Evolutionary conservation across 2,888 invertebrate genomes (phyloP), one percentile per base, ranked within the genome.

Genomic region (Lissocephala sabroskyi): DNA sequence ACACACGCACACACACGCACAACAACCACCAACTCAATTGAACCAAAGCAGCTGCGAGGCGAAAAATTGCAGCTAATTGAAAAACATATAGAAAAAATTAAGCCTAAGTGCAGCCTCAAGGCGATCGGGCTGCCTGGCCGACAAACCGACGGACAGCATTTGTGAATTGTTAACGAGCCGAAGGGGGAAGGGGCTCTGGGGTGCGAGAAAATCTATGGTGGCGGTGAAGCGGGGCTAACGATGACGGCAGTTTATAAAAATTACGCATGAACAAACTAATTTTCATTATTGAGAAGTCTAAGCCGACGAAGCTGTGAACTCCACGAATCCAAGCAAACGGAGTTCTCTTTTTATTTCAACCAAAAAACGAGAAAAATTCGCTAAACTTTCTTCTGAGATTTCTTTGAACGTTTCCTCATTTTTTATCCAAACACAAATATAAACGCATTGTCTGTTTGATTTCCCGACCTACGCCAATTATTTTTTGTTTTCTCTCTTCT

Each of bases 31-130:
- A 14, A 41, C 10, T 13, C 17, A 37, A 44, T 35, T 35, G 35
- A 16, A 32, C 13, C 11, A n/a, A 11, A 35, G 35, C 35, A 35
- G 35, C 35, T 35, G 35, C 16, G 1, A 35, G 35, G 17, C 35
- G 6, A 33, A 44, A 17, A 36, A 36, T 75, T 71, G 75, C 75
- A 70, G 64, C 59, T 59, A 77, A 74, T 77, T 71, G 65, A 70
- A 61, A 59, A 65, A 54, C 52, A 53, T 65, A 55, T 64, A 56
- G 41, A 62, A 35, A 49, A 55, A 57, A 59, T 52, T 62, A 68
- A 63, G 71, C 65, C 65, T 75, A 77, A 79, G 68, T 79, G 79
- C 78, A 62, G 60, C 60, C 60, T 52, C 79, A 76, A 76, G 76
- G 76, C 73, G 51, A 76, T 58, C 76, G 44, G 59, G 42, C 33